Evolutionary conservation across 2,888 invertebrate genomes (phyloP).

Genomic region (Oscheius sp.): DNA sequence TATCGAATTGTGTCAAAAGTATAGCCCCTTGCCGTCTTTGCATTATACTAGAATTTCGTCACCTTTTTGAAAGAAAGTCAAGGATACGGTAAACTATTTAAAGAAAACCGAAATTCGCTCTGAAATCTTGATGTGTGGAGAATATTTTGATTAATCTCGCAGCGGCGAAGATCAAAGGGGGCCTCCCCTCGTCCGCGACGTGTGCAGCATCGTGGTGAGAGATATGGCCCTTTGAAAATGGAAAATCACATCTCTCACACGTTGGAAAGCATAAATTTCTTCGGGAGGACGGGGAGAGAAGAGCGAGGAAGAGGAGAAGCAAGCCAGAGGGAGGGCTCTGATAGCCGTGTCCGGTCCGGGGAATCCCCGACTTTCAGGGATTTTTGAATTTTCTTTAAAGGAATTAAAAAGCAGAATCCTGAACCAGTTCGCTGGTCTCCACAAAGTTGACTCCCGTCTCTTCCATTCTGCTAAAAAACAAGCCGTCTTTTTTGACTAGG

Average conservation of each 20-base stretch:
- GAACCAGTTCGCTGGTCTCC: too few relatives aligned
- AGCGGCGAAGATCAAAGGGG: constrained; percentile 23
- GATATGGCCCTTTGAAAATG: constrained; percentile 4
- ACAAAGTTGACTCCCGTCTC: too few relatives aligned
- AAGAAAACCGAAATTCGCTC: background rate
- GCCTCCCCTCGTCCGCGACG: constrained; percentile 7
- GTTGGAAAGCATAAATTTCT: too few relatives aligned
- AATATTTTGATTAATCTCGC: constrained; percentile 35
- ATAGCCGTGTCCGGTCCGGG: background rate
- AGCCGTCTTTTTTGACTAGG: constrained; percentile 6
- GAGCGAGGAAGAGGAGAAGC: background rate
- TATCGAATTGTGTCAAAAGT: constrained; percentile 24
- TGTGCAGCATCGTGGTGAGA: constrained; percentile 16
- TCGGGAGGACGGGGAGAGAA: background rate
- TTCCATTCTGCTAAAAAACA: background rate
- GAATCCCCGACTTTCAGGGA: background rate
- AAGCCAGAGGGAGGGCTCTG: background rate
- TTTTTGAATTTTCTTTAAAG: too few relatives aligned
- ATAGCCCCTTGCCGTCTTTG: too few relatives aligned
- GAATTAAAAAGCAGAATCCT: too few relatives aligned
- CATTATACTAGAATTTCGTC: too few relatives aligned
- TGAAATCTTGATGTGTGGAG: constrained; percentile 1
- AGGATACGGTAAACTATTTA: background rate
- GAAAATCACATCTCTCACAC: background rate
- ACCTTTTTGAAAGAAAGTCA: too few relatives aligned